Base-by-base conservation (phyloP, 2,888 invertebrate genomes). In the Pristionchus entomophagus region DNA sequence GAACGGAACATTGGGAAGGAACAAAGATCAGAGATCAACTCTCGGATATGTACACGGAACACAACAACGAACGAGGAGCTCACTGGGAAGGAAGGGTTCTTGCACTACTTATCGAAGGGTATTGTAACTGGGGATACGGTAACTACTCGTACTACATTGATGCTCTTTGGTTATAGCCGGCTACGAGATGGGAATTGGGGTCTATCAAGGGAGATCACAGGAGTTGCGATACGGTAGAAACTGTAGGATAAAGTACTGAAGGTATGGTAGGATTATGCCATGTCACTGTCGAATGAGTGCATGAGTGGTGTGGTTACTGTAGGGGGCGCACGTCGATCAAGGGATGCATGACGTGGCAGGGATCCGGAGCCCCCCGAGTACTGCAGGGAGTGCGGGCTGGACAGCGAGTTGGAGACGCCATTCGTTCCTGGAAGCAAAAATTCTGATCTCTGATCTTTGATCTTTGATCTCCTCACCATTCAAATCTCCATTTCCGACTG, bases 221-320 rank as follows among this genome's bases (percentile, higher is more conserved):
- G 29, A 77, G 29, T 77, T 69, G 38, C 29, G 65, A 5, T 2
- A 12, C 22, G 45, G 17, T 0, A 14, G 29, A 26, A 10, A 49
- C 29, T 26, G 12, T 12, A n/a, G 26, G n/a, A 45, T n/a, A 26
- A 45, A 29, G 26, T 65, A 65, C 32, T 35, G 65, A 17, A 65
- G 65, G 73, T 14, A 35, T 35, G 45, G 26, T 32, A 26, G 41
- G 41, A 41, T 32, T 26, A 80, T 32, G 78, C 78, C 51, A 80
- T 51, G 51, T 80, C 78, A 51, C 51, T 51, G 32, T 90, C 90
- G 80, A 88, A 90, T 19, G 88, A 89, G 14, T 88, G 88, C 86
- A 90, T 90, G 49, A 90, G 69, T 12, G 90, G 90, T 12, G 90
- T 90, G 51, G 89, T 88, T 12, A 88, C 89, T 3, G 88, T 88